These are phyloP conservation scores for Eretmochelys imbricata DNA, from an alignment of 2,113 vertebrate genomes.

Conservation along the genomic window DNA sequence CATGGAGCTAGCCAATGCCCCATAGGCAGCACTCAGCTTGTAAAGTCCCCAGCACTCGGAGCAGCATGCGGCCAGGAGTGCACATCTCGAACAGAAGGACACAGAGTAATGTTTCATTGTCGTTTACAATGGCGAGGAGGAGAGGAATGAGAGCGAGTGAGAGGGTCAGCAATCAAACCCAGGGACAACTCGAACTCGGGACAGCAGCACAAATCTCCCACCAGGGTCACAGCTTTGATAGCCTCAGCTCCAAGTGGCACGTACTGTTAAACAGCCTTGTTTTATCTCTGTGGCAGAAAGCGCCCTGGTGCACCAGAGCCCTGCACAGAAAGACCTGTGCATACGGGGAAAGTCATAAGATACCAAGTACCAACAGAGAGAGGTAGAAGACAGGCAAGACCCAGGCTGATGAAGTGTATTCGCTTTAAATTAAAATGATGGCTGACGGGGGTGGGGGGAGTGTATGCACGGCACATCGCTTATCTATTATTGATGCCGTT, in stretches of 20 bases:
- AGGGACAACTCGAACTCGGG: rapidly evolving
- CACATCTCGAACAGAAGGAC: neutral
- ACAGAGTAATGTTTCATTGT: rapidly evolving
- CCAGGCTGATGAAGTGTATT: rapidly evolving
- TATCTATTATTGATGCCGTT: rapidly evolving
- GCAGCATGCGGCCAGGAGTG: rapidly evolving
- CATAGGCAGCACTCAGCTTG: neutral
- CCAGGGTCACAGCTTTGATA: neutral
- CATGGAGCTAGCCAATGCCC: neutral
- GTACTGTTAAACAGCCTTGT: rapidly evolving
- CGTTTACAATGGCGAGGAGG: neutral
- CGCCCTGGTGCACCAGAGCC: neutral
- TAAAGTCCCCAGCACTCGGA: rapidly evolving
- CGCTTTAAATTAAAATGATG: neutral
- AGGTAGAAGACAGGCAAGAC: neutral
- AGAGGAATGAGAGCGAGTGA: rapidly evolving
- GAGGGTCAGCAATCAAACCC: neutral
- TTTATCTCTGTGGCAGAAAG: neutral
- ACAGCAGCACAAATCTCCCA: rapidly evolving
- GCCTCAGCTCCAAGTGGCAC: neutral
- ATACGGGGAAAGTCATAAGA: rapidly evolving
- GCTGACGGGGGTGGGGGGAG: neutral
- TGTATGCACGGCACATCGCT: neutral
- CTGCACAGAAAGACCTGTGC: neutral
- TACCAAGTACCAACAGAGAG: neutral